Conservation (phyloP, 2,888 invertebrate genomes). For the Yponomeuta plumbellus region DNA sequence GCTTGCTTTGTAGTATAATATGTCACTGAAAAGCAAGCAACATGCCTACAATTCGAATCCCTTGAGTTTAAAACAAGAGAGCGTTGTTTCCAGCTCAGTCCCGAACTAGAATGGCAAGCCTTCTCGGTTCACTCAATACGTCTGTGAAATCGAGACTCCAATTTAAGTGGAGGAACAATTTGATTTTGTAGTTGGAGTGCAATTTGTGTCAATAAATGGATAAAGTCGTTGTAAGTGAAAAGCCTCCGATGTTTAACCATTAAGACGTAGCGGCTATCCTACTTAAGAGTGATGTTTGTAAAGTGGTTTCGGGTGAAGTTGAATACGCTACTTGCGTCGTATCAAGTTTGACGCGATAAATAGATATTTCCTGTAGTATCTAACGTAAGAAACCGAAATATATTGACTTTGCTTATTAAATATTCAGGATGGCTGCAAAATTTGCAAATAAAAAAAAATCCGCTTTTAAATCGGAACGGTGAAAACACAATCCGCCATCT, state of each 20-base stretch:
- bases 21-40: background rate
- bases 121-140: background rate
- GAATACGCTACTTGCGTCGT: too few species aligned
- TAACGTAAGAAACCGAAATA: too few species aligned
- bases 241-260: background rate
- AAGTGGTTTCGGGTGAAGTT: too few species aligned
- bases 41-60: background rate
- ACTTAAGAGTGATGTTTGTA: too few species aligned
- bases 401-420: too few species aligned
- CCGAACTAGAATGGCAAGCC: background rate
- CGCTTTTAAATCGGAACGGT: too few species aligned
- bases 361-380: too few species aligned
- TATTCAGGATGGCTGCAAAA: too few species aligned
- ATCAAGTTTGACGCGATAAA: too few species aligned
- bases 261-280: too few species aligned
- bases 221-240: background rate
- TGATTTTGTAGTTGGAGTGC: conserved; percentile 5
- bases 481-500: too few species aligned
- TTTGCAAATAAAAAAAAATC: too few species aligned
- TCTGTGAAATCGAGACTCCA: background rate
- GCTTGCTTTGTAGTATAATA: background rate
- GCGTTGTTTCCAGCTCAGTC: background rate
- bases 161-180: background rate
- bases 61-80: background rate
- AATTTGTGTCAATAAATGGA: conserved; percentile 5